Percentiles rank a stretch among this genome's conserved stretches.
These are phyloP conservation scores for Daubentonia madagascariensis DNA, from an alignment of 2,113 vertebrate species.

Conservation along the genomic window DNA sequence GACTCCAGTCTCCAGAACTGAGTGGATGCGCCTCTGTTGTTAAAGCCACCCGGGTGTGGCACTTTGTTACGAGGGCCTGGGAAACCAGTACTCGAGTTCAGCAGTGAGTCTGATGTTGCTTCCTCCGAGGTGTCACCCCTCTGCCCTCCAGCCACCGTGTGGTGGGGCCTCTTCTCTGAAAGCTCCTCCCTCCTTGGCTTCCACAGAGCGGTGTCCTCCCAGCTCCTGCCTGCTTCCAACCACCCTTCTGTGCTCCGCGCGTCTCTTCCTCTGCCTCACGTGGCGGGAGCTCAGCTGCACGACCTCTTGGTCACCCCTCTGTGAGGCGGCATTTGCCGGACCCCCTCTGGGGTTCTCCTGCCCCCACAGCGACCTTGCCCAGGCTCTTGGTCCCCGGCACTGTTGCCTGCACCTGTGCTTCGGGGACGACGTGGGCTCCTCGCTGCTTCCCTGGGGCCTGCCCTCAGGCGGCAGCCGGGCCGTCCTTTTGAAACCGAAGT, in stretches of 20 bases:
- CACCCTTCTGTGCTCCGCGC: fast-evolving
- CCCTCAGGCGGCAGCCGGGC: not conserved
- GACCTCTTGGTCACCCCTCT: too few species aligned
- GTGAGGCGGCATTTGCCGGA: too few species aligned
- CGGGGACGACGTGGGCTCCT: fast-evolving
- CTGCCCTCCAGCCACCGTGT: too few species aligned
- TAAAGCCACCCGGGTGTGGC: not conserved
- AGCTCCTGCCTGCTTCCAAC: too few species aligned
- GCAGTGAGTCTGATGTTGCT: too few species aligned
- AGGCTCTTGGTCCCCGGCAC: too few species aligned
- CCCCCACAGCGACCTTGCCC: not conserved
- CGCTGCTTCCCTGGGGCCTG: not conserved
- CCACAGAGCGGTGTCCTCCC: fast-evolving
- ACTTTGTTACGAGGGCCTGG: fast-evolving
- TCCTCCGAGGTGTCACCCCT: too few species aligned
- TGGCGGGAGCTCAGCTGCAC: not conserved
- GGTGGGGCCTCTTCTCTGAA: not conserved
- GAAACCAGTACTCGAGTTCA: too few species aligned
- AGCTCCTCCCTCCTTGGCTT: not conserved
- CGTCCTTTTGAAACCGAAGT: not conserved
- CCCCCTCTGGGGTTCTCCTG: not conserved
- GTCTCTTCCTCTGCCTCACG: not conserved
- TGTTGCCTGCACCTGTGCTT: not conserved
- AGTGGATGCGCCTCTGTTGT: fast-evolving
- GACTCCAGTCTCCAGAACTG: not conserved